Evolutionary conservation across 2,888 invertebrate genomes (phyloP), one percentile per base, ranked within the genome.

Genomic region (Eurois occulta): DNA sequence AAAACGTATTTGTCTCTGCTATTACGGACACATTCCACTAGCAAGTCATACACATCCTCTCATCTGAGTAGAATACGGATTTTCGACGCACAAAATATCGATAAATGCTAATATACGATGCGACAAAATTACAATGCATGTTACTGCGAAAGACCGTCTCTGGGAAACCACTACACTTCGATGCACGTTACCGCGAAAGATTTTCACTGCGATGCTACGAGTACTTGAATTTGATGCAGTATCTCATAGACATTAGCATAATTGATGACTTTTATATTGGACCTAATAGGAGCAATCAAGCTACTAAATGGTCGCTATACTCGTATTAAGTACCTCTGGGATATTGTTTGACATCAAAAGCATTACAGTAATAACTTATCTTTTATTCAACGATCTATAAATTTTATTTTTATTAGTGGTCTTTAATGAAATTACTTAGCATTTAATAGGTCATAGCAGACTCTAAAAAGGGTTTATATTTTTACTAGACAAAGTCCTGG

Each of bases 341-440:
- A 28, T 68, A 55, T 75, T 52, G 24, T 77, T 35, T 52, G 18
- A 68, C 28, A 75, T 55, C 18, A 64, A 64, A 68, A 55, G 35
- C 52, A 35, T 55, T 60, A 58, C 28, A 21, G 16, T 41, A 52
- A 28, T 46, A 74, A 43, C 43, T 35, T 68, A n/a, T 21, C 10
- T 67, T 48, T 52, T 28, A 52, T 62, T 67, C 6, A n/a, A 52
- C 32, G 6, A n/a, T 52, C 32, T 41, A 38, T 48, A 48, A 32
- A 60, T 60, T 18, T 38, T 28, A 18, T 32, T 64, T 55, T 55
- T n/a, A 65, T 55, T 65, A 43, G 11, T 48, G 35, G 24, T 71
- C 2, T 55, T 13, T 55, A n/a, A 46, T 66, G 24, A 65, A 55
- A 76, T 64, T 52, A 64, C 38, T 64, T 21, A 64, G 10, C 16